Percentiles rank a stretch among this genome's conserved stretches.
Evolutionary conservation across 2,797 vertebrate species (phyloP).

Genomic region (Cossypha niveicapilla): DNA sequence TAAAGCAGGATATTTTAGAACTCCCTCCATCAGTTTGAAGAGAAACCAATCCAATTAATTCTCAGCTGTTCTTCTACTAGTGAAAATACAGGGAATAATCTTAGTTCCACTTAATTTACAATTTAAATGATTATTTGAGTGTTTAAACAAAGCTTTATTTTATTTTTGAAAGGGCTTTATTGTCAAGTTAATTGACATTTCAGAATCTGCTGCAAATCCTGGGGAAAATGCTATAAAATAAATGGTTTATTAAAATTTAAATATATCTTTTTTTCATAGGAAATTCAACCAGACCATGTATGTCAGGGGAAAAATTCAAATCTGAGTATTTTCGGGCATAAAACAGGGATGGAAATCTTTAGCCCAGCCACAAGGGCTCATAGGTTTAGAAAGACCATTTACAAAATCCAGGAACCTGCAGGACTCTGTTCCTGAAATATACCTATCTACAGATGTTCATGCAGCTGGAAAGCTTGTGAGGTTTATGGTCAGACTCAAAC

Average conservation of each 20-base stretch:
- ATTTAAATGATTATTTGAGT: slow-evolving; percentile 53
- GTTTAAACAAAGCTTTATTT: slow-evolving; percentile 53
- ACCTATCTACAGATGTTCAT: background rate
- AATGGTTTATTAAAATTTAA: slow-evolving; percentile 50
- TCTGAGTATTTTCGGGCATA: background rate
- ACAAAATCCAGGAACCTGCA: background rate
- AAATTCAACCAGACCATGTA: background rate
- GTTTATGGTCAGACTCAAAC: background rate
- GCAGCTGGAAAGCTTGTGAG: background rate
- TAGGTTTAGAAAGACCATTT: background rate
- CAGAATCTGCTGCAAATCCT: slow-evolving; percentile 5
- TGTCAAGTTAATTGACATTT: slow-evolving; percentile 47
- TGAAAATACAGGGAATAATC: slow-evolving; percentile 27
- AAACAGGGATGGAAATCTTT: background rate
- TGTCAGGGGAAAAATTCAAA: background rate
- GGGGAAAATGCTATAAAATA: slow-evolving; percentile 20
- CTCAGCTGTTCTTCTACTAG: background rate
- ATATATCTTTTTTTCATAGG: background rate
- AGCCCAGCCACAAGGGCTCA: background rate
- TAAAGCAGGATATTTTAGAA: slow-evolving; percentile 25
- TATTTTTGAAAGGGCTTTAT: slow-evolving; percentile 38
- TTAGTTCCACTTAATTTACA: slow-evolving; percentile 39
- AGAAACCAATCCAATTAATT: slow-evolving; percentile 36
- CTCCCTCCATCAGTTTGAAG: background rate
- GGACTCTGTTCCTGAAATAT: background rate